Percentiles rank a stretch among this genome's conserved stretches.
phyloP scores from a whole-genome alignment of 1,140 invertebrate genomes.

The Rhysida immarginata region DNA sequence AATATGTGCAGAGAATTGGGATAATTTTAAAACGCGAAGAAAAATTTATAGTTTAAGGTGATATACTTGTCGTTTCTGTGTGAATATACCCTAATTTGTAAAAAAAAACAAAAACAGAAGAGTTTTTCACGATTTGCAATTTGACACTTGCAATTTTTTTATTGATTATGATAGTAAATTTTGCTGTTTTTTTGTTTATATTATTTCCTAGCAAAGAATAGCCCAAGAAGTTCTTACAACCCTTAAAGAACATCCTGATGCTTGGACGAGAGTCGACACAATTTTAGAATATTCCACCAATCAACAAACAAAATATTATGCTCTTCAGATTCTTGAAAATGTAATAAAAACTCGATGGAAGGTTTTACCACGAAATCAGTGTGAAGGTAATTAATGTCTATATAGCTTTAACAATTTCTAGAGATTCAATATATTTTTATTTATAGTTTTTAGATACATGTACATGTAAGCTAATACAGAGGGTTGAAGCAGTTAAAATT shows the following conservation, averaged over 20 bases:
- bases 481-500: too few relatives aligned
- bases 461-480: too few relatives aligned
- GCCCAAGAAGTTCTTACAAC: constrained; percentile 90
- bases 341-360: constrained; percentile 99
- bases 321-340: constrained; percentile 96
- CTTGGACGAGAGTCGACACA: constrained; percentile 97
- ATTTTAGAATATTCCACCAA: constrained; percentile 89
- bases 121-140: too few relatives aligned
- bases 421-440: background rate
- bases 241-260: constrained; percentile 95
- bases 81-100: too few relatives aligned
- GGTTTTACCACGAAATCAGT: constrained; percentile 91
- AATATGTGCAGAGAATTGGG: too few relatives aligned
- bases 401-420: background rate
- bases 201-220: constrained; percentile 51
- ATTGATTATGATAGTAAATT: too few relatives aligned
- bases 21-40: too few relatives aligned
- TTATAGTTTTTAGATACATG: too few relatives aligned
- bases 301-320: constrained; percentile 99
- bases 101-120: too few relatives aligned
- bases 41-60: too few relatives aligned
- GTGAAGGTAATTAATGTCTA: constrained; percentile 54
- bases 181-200: background rate
- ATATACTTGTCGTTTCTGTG: too few relatives aligned
- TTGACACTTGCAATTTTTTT: too few relatives aligned